phyloP scores from a whole-genome alignment of 2,888 invertebrate genomes.

The Limnephilus marmoratus region DNA sequence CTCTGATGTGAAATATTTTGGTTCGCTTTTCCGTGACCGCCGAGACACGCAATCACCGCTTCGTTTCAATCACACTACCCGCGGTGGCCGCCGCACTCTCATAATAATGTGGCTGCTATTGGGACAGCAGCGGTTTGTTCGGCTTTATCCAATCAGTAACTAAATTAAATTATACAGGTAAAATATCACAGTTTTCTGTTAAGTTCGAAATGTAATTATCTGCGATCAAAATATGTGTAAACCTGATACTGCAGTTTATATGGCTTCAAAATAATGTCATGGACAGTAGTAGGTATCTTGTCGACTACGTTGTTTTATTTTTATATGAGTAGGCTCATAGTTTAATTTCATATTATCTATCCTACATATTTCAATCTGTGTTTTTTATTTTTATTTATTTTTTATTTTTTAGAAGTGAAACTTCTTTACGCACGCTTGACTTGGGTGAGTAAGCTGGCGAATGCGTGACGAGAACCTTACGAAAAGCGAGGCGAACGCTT shows the following conservation, averaged over 20 bases:
- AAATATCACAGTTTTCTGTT: background rate
- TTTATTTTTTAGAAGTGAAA: no score
- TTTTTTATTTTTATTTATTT: no score
- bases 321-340: no score
- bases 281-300: background rate
- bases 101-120: background rate
- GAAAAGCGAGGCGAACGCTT: no score
- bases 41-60: background rate
- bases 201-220: background rate
- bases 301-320: background rate
- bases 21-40: background rate
- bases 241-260: background rate
- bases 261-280: background rate
- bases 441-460: no score
- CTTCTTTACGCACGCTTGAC: no score
- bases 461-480: no score
- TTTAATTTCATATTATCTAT: no score
- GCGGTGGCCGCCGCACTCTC: background rate
- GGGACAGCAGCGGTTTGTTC: background rate
- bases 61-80: background rate
- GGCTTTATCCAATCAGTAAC: background rate
- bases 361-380: no score
- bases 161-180: background rate
- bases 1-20: background rate
- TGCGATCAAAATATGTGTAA: background rate